Evolutionary conservation across 2,797 vertebrate species (phyloP).

Genomic region (Tenualosa thibaudeaui): DNA sequence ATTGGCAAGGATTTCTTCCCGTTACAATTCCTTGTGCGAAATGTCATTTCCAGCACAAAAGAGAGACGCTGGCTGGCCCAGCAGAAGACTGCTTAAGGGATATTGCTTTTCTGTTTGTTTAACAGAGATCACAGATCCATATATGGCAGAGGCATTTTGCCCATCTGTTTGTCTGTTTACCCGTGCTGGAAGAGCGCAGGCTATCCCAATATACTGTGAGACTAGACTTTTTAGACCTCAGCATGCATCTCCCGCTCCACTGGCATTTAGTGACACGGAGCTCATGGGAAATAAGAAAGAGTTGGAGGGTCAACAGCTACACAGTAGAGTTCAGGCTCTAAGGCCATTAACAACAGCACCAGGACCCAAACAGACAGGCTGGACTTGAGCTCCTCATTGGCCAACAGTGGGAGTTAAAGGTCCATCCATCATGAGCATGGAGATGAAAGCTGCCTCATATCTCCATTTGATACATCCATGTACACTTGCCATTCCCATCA

Average conservation of each 20-base stretch:
- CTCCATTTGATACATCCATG: neutral
- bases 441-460: neutral
- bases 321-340: neutral
- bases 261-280: neutral
- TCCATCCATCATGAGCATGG: neutral
- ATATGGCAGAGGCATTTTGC: neutral
- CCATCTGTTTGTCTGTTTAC: conserved; percentile 2
- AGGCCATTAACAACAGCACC: neutral
- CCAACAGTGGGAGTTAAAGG: neutral
- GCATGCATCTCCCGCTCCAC: neutral
- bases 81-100: neutral
- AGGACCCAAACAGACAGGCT: neutral
- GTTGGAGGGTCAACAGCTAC: neutral
- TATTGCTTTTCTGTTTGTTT: conserved; percentile 17
- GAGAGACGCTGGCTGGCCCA: neutral
- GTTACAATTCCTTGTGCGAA: neutral
- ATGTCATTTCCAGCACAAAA: neutral
- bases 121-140: conserved; percentile 6
- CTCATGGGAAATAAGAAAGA: conserved; percentile 12
- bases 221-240: neutral
- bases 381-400: neutral
- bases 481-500: neutral
- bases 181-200: neutral
- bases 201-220: neutral
- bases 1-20: neutral